Conservation (phyloP, 2,888 invertebrate species). For the Pteria penguin region DNA sequence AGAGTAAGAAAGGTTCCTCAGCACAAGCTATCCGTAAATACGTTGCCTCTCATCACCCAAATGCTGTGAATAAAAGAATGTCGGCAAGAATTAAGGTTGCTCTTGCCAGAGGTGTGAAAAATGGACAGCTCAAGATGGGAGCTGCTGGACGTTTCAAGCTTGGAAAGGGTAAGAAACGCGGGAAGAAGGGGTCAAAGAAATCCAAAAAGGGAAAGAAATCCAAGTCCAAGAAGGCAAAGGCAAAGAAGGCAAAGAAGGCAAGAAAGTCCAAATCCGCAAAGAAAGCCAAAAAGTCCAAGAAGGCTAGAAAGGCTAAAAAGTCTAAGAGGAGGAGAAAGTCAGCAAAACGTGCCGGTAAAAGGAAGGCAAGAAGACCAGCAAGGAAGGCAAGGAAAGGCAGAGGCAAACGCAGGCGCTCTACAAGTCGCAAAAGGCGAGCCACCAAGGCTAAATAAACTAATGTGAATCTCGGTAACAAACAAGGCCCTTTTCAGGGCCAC, state of each 20-base stretch:
- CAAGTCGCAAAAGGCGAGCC: neutral
- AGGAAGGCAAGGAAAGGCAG: neutral
- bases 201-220: neutral
- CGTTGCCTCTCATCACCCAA: neutral
- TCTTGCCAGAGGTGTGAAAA: conserved; percentile 2
- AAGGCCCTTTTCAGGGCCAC: conserved; percentile 29
- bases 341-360: neutral
- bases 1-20: conserved; percentile 16
- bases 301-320: neutral
- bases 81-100: conserved; percentile 20
- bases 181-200: conserved; percentile 6
- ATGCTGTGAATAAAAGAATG: neutral
- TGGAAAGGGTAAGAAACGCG: neutral
- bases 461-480: neutral
- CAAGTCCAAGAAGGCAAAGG: neutral
- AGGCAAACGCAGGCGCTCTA: neutral
- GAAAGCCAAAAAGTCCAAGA: conserved; percentile 19
- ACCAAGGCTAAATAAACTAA: neutral
- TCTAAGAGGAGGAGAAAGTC: conserved; percentile 4
- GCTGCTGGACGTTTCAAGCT: conserved; percentile 13
- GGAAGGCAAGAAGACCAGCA: conserved; percentile 7
- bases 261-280: conserved; percentile 5
- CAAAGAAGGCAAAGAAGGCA: conserved; percentile 18
- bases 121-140: conserved; percentile 1
- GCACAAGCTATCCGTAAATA: conserved; percentile 18